Evolutionary conservation across 2,797 vertebrate genomes (phyloP).

Genomic region (Tympanoctomys barrerae): DNA sequence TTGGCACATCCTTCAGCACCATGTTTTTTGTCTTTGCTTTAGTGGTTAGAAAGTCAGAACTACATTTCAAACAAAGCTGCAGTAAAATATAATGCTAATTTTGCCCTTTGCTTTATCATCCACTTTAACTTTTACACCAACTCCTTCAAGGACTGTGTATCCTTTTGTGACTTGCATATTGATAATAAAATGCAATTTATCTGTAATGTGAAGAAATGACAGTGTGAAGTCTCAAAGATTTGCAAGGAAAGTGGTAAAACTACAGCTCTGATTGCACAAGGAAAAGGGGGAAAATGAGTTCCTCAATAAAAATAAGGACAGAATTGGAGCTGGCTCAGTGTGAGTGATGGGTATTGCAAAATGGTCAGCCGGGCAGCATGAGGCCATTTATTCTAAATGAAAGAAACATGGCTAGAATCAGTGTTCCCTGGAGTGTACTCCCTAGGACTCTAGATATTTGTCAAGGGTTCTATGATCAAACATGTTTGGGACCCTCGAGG

Average conservation of each 20-base stretch:
- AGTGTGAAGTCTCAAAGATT: not conserved
- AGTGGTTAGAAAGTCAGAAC: slow-evolving; percentile 18
- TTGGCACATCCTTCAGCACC: not conserved
- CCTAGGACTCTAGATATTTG: not conserved
- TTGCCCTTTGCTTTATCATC: slow-evolving; percentile 48
- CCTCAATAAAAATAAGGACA: not conserved
- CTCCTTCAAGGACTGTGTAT: not conserved
- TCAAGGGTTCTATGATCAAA: slow-evolving; percentile 34
- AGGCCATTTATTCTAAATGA: slow-evolving; percentile 14
- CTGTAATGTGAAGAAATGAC: slow-evolving; percentile 35
- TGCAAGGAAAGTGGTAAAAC: slow-evolving; percentile 9
- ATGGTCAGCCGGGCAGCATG: not conserved
- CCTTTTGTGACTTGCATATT: slow-evolving; percentile 17
- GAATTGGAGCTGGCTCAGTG: not conserved
- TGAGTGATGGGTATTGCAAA: not conserved
- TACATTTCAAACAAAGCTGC: not conserved
- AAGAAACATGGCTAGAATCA: not conserved
- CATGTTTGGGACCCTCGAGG: not conserved
- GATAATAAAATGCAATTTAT: not conserved
- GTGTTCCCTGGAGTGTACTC: not conserved
- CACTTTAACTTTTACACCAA: slow-evolving; percentile 1
- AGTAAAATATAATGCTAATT: slow-evolving; percentile 20
- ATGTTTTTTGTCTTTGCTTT: slow-evolving; percentile 8
- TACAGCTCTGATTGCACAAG: not conserved
- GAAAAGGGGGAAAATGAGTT: not conserved